Conservation (phyloP, 2,797 vertebrate genomes). For the Telmatherina bonti region DNA sequence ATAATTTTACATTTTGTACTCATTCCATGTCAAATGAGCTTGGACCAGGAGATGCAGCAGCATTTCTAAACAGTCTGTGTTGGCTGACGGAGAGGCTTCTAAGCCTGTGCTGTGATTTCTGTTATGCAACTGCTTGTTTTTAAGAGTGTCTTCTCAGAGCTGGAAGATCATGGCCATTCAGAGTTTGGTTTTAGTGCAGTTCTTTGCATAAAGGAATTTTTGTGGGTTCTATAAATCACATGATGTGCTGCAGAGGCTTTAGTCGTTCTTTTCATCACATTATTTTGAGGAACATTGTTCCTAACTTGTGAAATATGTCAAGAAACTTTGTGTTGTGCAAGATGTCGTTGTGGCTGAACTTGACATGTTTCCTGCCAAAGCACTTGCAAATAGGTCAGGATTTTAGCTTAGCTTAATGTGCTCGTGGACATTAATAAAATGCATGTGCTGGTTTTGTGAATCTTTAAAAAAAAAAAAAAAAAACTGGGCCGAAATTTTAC, state of each 20-base stretch:
- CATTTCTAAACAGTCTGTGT: neutral
- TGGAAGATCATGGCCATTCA: neutral
- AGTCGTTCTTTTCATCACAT: neutral
- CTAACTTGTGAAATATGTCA: too few relatives aligned
- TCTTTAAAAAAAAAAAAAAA: neutral
- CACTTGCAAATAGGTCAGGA: neutral
- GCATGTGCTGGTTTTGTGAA: neutral
- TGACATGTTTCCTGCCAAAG: neutral
- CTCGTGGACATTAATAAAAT: neutral
- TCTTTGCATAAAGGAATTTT: neutral
- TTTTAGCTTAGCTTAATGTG: neutral
- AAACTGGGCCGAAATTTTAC: neutral
- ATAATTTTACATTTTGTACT: neutral
- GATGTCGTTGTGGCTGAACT: neutral
- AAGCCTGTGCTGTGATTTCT: neutral
- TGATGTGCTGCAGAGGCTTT: too few relatives aligned
- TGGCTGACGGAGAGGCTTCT: neutral
- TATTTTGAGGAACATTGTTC: too few relatives aligned
- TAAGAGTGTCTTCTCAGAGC: neutral
- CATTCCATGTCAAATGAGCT: neutral
- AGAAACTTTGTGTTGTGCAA: too few relatives aligned
- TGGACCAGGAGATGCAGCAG: neutral
- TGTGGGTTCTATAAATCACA: neutral
- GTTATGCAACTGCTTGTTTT: neutral
- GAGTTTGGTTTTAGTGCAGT: neutral